These are phyloP conservation scores for Thymelicus sylvestris DNA, from an alignment of 2,888 invertebrate genomes.

Conservation along the genomic window DNA sequence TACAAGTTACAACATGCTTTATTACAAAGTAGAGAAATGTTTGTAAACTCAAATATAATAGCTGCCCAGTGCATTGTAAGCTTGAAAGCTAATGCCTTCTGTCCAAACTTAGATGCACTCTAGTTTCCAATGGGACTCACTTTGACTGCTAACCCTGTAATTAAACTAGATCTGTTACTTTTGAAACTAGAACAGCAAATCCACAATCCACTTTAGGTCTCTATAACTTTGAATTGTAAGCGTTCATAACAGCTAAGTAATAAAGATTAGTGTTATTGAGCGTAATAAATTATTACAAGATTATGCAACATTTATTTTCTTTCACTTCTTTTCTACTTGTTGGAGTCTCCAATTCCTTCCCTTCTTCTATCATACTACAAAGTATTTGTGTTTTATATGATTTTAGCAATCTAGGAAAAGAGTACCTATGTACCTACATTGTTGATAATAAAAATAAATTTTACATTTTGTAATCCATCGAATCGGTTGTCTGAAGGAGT, in stretches of 20 bases:
- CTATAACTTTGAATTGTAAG: background rate
- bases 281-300: too few species aligned
- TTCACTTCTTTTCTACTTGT: too few species aligned
- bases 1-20: background rate
- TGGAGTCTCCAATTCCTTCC: too few species aligned
- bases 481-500: too few species aligned
- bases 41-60: slow-evolving; percentile 8
- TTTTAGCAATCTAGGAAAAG: too few species aligned
- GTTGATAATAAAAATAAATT: too few species aligned
- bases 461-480: too few species aligned
- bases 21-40: background rate
- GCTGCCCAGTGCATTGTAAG: slow-evolving; percentile 12
- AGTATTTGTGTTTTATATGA: too few species aligned
- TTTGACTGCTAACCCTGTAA: slow-evolving; percentile 19
- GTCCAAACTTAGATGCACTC: slow-evolving; percentile 26
- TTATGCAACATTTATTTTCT: too few species aligned
- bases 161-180: slow-evolving; percentile 18
- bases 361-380: too few species aligned
- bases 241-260: background rate
- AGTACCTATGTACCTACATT: too few species aligned
- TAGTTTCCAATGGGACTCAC: slow-evolving; percentile 15
- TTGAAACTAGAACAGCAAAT: slow-evolving; percentile 4
- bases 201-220: background rate
- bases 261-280: too few species aligned
- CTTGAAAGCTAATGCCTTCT: slow-evolving; percentile 19